phyloP scores from a whole-genome alignment of 2,888 invertebrate genomes.

The Sarcophaga variegata region DNA sequence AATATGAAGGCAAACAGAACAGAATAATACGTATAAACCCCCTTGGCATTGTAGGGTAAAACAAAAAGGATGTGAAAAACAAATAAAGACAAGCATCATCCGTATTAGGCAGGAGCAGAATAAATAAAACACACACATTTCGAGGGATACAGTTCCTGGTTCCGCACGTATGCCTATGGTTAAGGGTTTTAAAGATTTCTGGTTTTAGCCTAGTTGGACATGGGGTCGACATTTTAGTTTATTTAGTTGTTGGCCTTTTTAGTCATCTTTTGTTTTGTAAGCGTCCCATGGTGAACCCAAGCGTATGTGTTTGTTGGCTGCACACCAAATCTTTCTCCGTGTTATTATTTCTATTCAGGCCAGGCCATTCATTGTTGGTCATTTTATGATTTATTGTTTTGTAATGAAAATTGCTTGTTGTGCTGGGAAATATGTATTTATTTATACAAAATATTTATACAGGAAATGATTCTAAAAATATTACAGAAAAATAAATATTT shows the following conservation, averaged over 20 bases:
- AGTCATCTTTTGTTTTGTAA: not conserved
- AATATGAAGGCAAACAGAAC: too few relatives aligned
- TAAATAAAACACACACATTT: not conserved
- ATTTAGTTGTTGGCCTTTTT: slow-evolving; percentile 33
- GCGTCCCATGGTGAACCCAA: not conserved
- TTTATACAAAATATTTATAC: not conserved
- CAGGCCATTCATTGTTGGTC: slow-evolving; percentile 55
- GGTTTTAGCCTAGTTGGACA: not conserved
- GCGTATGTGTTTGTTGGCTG: slow-evolving; percentile 32
- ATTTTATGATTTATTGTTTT: slow-evolving; percentile 64
- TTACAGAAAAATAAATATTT: slow-evolving; percentile 24
- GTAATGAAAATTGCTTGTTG: slow-evolving; percentile 53
- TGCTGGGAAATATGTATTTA: slow-evolving; percentile 32
- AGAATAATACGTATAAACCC: too few relatives aligned
- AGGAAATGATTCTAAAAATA: slow-evolving; percentile 23
- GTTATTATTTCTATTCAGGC: slow-evolving; percentile 2
- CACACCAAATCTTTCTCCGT: not conserved
- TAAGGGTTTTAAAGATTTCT: not conserved
- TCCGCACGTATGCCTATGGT: not conserved
- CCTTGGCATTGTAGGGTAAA: too few relatives aligned
- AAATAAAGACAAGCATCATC: not conserved
- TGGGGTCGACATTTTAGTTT: slow-evolving; percentile 26
- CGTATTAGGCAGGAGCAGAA: not conserved
- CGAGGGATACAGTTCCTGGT: not conserved
- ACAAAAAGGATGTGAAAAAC: too few relatives aligned